Base-by-base conservation (phyloP, 2,113 vertebrate species). In the Seriola quinqueradiata region DNA sequence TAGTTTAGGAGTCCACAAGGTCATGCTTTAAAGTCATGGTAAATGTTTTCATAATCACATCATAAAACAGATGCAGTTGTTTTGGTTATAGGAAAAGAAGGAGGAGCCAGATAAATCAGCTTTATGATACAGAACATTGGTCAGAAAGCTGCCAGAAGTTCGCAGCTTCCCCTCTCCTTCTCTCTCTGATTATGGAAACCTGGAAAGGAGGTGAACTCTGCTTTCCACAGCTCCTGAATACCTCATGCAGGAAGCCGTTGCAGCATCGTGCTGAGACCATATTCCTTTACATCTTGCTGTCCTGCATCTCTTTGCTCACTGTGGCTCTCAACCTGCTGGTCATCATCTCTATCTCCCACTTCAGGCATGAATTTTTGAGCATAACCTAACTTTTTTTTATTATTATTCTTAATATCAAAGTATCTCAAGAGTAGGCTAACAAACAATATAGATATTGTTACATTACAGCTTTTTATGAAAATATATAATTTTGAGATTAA, bases 291-390 rank as follows among this genome's bases (percentile, higher is more conserved):
- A 42, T 40, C 36, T 0, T 65, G 16, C 13, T 66, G 2, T 28
- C 63, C 40, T 23, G 63, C 40, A 46, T 66, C n/a, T 14, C 60
- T 71, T 5, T 76, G 14, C 9, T 71, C 25, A 81, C 83, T n/a
- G 77, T 67, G 25, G 13, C 7, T 7, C 71, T 85, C 14, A 84
- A 84, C 38, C 6, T n/a, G 57, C 70, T 84, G 46, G 75, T 84
- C 65, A 84, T 84, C 64, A 16, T 76, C 70, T 79, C 76, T 40
- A 58, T 84, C 64, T 64, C 76, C 16, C 57, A 84, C 38, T 84
- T 84, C 57, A 79, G 70, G 82, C 44, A 67, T 14, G 12, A 48
- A 59, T 25, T 32, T 28, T 6, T 3, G 0, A 7, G 12, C 10
- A 21, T 52, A 19, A 19, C 16, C 12, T 28, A 8, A 42, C 9